Evolutionary conservation across 2,113 vertebrate genomes (phyloP).

Genomic region (Poeciliopsis prolifica): DNA sequence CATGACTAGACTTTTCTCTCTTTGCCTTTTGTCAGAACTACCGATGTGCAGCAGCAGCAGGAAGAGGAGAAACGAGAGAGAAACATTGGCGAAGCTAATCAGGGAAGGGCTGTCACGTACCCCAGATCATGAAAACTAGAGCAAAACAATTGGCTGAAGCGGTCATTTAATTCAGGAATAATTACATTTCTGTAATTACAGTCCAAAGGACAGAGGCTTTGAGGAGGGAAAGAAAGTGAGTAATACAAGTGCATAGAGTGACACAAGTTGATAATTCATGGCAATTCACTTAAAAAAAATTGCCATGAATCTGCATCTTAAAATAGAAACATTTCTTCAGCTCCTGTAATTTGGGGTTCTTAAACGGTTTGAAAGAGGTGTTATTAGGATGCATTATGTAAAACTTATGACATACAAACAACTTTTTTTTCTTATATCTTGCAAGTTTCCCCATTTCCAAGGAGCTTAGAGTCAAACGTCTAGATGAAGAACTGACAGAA

Average conservation of each 20-base stretch:
- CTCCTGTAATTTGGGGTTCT: not conserved
- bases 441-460: not conserved
- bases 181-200: conserved; percentile 27
- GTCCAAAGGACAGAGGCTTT: not conserved
- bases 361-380: not conserved
- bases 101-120: conserved; percentile 41
- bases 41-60: conserved; percentile 25
- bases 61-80: not conserved
- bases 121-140: conserved; percentile 46
- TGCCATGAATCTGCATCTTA: not conserved
- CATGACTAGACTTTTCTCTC: conserved; percentile 67
- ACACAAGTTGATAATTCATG: not conserved
- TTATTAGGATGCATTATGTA: not conserved
- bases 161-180: conserved; percentile 40
- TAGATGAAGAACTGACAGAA: not conserved
- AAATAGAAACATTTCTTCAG: not conserved
- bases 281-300: not conserved
- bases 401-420: not conserved
- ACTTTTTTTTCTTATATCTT: not conserved
- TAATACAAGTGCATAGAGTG: too few relatives aligned
- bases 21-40: conserved; percentile 55
- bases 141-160: conserved; percentile 28
- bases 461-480: too few relatives aligned
- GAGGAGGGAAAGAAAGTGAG: not conserved
- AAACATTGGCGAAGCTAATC: conserved; percentile 51